Evolutionary conservation across 2,888 invertebrate species (phyloP).

Genomic region (Tachina fera): DNA sequence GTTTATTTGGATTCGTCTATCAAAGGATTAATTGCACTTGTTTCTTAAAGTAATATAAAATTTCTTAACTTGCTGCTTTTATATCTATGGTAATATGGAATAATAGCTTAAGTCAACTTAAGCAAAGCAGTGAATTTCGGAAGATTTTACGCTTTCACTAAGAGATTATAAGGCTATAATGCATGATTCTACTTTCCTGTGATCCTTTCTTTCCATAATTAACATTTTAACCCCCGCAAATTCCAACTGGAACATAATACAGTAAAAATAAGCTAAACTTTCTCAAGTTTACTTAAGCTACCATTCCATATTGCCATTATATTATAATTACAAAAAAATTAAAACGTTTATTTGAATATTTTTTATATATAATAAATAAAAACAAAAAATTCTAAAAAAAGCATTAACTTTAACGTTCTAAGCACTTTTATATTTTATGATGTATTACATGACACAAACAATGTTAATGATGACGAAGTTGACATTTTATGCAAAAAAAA

Average conservation of each 20-base stretch:
- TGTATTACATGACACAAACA: constrained; percentile 68
- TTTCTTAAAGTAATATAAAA: neutral
- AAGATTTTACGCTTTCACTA: no score
- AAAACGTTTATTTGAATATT: constrained; percentile 45
- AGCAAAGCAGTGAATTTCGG: no score
- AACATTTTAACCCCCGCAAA: no score
- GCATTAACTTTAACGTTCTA: constrained; percentile 45
- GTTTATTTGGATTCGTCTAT: constrained; percentile 30
- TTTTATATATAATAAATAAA: constrained; percentile 9
- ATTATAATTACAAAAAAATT: neutral
- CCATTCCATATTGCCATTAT: no score
- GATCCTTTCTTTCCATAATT: no score
- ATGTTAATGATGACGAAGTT: constrained; percentile 70
- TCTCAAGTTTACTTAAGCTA: no score
- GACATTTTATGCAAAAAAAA: constrained; percentile 48
- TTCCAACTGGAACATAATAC: no score
- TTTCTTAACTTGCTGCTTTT: neutral
- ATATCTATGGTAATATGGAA: no score
- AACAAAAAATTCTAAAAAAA: constrained; percentile 31
- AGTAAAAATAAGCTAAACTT: no score
- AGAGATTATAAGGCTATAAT: no score
- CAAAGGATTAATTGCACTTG: constrained; percentile 34
- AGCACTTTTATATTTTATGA: constrained; percentile 61
- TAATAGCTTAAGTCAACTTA: no score
- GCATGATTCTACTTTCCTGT: no score